These are phyloP conservation scores for Lordiphosa fenestrarum DNA, from an alignment of 2,888 invertebrate genomes.

Conservation along the genomic window DNA sequence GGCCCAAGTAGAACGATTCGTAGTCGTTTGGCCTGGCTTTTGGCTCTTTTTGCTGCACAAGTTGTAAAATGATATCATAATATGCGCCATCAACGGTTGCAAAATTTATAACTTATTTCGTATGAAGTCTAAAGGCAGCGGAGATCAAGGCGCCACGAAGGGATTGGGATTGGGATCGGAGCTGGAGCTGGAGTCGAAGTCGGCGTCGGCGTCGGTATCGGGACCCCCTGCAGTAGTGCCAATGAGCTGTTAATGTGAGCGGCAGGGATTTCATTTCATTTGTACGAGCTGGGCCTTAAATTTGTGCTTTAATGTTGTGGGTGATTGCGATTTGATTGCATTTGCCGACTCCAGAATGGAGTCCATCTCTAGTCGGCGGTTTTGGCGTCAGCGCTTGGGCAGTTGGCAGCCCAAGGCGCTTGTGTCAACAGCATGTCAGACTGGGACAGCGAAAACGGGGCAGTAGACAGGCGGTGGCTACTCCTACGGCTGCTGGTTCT, in stretches of 20 bases:
- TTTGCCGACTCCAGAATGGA: conserved; percentile 2
- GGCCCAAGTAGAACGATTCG: too few relatives aligned
- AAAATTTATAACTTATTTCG: conserved; percentile 80
- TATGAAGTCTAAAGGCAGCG: conserved; percentile 21
- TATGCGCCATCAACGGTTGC: conserved; percentile 79
- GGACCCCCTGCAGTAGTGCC: conserved; percentile 77
- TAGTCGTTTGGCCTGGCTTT: conserved; percentile 17
- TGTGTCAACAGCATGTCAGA: conserved; percentile 78
- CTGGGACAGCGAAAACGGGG: conserved; percentile 53
- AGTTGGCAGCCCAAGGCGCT: conserved; percentile 65
- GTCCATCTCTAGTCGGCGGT: conserved; percentile 1
- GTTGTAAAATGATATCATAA: conserved; percentile 80
- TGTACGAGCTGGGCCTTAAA: conserved; percentile 49
- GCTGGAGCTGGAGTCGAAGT: conserved; percentile 10
- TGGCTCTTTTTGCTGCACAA: conserved; percentile 45
- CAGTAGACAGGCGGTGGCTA: conserved; percentile 57
- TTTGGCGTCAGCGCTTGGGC: conserved; percentile 8
- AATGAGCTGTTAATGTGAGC: conserved; percentile 79
- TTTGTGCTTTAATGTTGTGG: conserved; percentile 69
- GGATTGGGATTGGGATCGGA: conserved; percentile 22
- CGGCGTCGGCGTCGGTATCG: conserved; percentile 7
- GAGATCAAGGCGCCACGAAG: conserved; percentile 59
- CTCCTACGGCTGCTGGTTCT: conserved; percentile 25
- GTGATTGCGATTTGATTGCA: conserved; percentile 73
- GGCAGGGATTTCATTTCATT: conserved; percentile 70